Conservation (phyloP, 2,113 vertebrate genomes). For the Megatriorchis doriae region DNA sequence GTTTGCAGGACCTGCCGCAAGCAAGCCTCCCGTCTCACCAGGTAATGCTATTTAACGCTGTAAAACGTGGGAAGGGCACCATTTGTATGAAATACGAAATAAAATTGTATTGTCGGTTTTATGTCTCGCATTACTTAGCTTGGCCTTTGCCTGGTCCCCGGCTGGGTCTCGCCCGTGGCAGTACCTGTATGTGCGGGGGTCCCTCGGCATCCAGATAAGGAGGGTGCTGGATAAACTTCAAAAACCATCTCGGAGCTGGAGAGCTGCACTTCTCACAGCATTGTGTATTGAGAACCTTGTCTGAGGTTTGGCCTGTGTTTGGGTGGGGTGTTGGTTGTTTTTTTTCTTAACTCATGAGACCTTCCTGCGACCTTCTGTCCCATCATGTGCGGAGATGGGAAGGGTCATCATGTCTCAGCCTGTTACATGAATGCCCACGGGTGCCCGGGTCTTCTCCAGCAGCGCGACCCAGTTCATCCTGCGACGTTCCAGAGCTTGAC, state of each 20-base stretch:
- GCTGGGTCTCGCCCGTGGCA: fast-evolving
- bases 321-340: not conserved
- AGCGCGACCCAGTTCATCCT: not conserved
- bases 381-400: fast-evolving
- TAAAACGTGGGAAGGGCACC: not conserved
- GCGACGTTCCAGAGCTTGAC: not conserved
- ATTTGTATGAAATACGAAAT: slow-evolving; percentile 18
- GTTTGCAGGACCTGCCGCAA: not conserved
- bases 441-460: not conserved
- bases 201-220: not conserved
- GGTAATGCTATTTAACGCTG: not conserved
- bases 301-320: not conserved
- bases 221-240: not conserved
- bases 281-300: no score
- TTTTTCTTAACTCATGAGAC: not conserved
- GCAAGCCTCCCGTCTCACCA: not conserved
- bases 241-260: fast-evolving
- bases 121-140: not conserved
- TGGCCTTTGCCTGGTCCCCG: not conserved
- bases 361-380: not conserved
- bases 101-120: not conserved
- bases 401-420: not conserved
- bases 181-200: fast-evolving
- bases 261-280: fast-evolving
- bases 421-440: fast-evolving